Percentiles rank a stretch among this genome's conserved stretches.
Conservation (phyloP, 2,888 invertebrate species). For the Apamea sordens region DNA sequence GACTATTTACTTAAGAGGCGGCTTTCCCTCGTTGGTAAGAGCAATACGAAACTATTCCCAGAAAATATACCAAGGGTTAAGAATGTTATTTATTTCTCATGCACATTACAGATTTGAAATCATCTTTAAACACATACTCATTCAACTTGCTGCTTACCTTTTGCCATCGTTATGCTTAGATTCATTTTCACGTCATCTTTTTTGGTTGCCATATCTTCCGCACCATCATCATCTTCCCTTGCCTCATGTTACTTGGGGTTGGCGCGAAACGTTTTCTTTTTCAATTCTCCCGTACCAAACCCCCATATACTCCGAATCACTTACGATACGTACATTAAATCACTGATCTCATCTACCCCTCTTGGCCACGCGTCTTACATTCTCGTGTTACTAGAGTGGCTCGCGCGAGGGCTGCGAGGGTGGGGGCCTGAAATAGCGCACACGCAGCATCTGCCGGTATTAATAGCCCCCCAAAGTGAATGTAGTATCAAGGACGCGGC, state of each 20-base stretch:
- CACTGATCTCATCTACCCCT: conserved; percentile 56
- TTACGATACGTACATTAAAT: conserved; percentile 55
- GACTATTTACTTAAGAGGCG: too few species aligned
- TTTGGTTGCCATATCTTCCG: not conserved
- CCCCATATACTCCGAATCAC: conserved; percentile 21
- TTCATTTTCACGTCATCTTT: not conserved
- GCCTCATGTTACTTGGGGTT: not conserved
- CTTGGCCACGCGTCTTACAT: conserved; percentile 65
- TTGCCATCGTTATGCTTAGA: not conserved
- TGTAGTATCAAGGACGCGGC: conserved; percentile 89
- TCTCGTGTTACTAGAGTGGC: conserved; percentile 65
- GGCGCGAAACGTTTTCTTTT: not conserved
- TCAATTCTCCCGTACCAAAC: not conserved
- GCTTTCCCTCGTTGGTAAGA: not conserved
- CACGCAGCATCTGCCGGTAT: conserved; percentile 84
- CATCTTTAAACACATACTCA: not conserved
- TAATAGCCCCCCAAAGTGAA: conserved; percentile 85
- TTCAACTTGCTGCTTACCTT: not conserved
- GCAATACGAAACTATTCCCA: not conserved
- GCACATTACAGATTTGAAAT: not conserved
- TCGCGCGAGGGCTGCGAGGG: conserved; percentile 71
- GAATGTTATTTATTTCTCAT: not conserved
- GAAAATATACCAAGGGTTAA: not conserved
- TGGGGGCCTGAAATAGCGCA: conserved; percentile 82
- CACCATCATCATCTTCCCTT: not conserved